Base-by-base conservation (phyloP, 2,797 vertebrate species). In the Acanthornis magna region DNA sequence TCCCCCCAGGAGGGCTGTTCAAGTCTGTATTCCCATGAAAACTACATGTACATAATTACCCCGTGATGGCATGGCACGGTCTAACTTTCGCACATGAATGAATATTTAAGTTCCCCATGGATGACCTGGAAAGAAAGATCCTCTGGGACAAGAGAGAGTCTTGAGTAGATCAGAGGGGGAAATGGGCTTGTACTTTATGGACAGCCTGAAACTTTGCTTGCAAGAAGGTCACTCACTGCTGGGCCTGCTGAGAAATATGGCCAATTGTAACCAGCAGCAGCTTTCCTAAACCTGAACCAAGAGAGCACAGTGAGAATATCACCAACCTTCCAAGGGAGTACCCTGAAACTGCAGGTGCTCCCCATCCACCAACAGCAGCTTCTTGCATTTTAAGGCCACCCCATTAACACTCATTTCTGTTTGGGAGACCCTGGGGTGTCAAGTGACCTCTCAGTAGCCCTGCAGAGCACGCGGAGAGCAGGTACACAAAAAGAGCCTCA, bases 31-130 rank as follows among this genome's bases (percentile, higher is more conserved):
- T 86, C 17, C 54, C 34, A 14, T 47, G 43, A 25, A 90, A 91
- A 57, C 1, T 47, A 11, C 14, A 27, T 0, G 0, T 70, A 7
- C 17, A 22, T 38, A 89, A 61, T 61, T 54, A 50, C 20, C 18
- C 22, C 0, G 0, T 8, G 27, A n/a, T 11, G 27, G 50, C 26
- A 9, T 7, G 14, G 10, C 25, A 13, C 0, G 0, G 15, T 50
- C 19, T 34, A 18, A 51, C 40, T 23, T 75, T 53, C 66, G 12
- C 9, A 32, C 13, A 3, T 34, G 55, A 16, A 36, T 45, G 20
- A 18, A 13, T 3, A 38, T 45, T 26, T 5, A 10, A 6, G 8
- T 21, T 47, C 2, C 12, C 18, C 50, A 11, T 3, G 2, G 30
- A 3, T 22, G 11, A 30, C 20, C 29, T 82, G 21, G 47, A 80